These are phyloP conservation scores for Limenitis camilla DNA, from an alignment of 2,888 invertebrate genomes.

Conservation along the genomic window DNA sequence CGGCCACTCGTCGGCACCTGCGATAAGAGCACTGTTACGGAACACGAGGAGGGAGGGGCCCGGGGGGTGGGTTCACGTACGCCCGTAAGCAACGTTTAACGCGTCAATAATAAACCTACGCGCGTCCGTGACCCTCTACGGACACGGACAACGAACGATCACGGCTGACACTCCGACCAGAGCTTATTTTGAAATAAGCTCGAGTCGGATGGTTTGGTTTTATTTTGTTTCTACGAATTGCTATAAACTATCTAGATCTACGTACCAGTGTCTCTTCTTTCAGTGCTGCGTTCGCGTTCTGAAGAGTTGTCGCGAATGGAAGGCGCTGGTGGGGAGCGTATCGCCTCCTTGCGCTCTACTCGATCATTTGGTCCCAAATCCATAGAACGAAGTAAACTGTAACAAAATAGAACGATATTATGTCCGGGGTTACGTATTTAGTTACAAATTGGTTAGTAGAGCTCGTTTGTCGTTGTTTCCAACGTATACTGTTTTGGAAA, in stretches of 20 bases:
- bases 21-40: constrained; percentile 67
- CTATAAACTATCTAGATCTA: constrained; percentile 22
- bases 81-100: constrained; percentile 51
- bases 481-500: background rate
- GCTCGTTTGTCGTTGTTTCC: background rate
- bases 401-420: constrained; percentile 35
- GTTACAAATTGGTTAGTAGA: background rate
- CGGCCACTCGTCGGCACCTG: constrained; percentile 72
- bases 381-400: constrained; percentile 84
- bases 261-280: constrained; percentile 62
- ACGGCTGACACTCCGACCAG: constrained; percentile 16
- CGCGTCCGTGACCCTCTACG: constrained; percentile 47
- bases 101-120: constrained; percentile 47
- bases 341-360: constrained; percentile 65
- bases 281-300: constrained; percentile 56
- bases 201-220: constrained; percentile 8
- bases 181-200: constrained; percentile 17
- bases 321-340: constrained; percentile 61
- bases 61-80: constrained; percentile 38
- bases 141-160: constrained; percentile 48
- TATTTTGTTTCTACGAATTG: constrained; percentile 24
- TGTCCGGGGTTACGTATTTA: no score
- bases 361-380: constrained; percentile 72
- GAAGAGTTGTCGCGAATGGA: constrained; percentile 47
- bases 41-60: constrained; percentile 81